These are phyloP conservation scores for Heliconius hermathena DNA, from an alignment of 1,140 invertebrate genomes.

Conservation along the genomic window DNA sequence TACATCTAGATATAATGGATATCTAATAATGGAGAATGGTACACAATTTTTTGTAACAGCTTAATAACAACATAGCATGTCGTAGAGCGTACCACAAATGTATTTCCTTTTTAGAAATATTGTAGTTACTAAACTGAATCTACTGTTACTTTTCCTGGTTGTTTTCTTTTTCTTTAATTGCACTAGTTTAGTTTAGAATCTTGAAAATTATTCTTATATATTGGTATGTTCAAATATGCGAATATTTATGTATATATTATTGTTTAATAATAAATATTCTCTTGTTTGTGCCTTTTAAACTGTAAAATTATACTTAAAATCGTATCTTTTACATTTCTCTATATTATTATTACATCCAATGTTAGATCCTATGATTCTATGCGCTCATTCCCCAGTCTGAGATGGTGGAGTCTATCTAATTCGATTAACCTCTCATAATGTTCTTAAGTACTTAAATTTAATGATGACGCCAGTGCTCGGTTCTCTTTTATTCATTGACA, in stretches of 20 bases:
- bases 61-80: neutral
- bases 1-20: neutral
- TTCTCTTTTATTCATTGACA: slow-evolving; percentile 64
- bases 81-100: neutral
- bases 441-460: slow-evolving; percentile 55
- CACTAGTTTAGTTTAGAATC: neutral
- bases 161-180: no score
- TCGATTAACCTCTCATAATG: slow-evolving; percentile 69
- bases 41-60: neutral
- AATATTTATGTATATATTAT: no score
- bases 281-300: no score
- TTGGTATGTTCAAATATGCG: no score
- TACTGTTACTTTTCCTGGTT: neutral
- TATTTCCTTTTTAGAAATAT: neutral
- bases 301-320: no score
- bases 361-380: neutral
- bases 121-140: neutral
- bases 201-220: neutral
- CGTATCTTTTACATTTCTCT: no score
- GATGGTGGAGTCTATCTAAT: slow-evolving; percentile 45
- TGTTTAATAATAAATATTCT: no score
- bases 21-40: neutral
- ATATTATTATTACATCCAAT: neutral
- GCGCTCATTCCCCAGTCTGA: slow-evolving; percentile 10
- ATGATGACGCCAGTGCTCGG: slow-evolving; percentile 52